Evolutionary conservation across 2,113 vertebrate genomes (phyloP).

Genomic region (Microcebus tavaratra): DNA sequence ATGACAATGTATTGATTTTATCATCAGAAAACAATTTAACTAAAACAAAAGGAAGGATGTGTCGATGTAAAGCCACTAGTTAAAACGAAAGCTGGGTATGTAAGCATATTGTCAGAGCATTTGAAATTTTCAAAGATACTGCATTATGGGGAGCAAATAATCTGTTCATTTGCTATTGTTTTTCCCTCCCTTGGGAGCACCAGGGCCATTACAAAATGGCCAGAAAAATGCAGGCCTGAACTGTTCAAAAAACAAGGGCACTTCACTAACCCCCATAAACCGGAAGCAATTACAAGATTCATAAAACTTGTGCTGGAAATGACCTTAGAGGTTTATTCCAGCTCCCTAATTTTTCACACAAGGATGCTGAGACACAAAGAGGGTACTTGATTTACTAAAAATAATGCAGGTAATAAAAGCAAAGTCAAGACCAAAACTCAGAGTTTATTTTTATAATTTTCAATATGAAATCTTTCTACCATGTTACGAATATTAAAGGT

Average conservation of each 20-base stretch:
- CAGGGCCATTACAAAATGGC: background rate
- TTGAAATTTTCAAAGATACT: conserved; percentile 21
- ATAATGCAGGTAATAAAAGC: background rate
- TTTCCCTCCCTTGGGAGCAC: background rate
- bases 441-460: background rate
- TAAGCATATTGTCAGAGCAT: background rate
- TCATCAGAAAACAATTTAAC: background rate
- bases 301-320: conserved; percentile 33
- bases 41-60: background rate
- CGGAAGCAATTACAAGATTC: conserved; percentile 14
- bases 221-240: background rate
- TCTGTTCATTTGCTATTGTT: background rate
- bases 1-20: conserved; percentile 28
- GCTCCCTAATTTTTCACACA: background rate
- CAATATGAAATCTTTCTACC: background rate
- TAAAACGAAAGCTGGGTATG: background rate
- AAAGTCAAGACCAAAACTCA: background rate
- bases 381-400: background rate
- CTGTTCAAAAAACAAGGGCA: background rate
- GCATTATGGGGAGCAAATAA: background rate
- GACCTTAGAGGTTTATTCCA: background rate
- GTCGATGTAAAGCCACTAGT: background rate
- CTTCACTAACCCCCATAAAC: background rate
- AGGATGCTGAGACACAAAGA: background rate
- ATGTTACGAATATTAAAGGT: background rate